A percentile compares a stretch with the other conserved stretches of the same genome.
Conservation (phyloP, 2,797 vertebrate species). For the Petrocephalus schoutedeni region DNA sequence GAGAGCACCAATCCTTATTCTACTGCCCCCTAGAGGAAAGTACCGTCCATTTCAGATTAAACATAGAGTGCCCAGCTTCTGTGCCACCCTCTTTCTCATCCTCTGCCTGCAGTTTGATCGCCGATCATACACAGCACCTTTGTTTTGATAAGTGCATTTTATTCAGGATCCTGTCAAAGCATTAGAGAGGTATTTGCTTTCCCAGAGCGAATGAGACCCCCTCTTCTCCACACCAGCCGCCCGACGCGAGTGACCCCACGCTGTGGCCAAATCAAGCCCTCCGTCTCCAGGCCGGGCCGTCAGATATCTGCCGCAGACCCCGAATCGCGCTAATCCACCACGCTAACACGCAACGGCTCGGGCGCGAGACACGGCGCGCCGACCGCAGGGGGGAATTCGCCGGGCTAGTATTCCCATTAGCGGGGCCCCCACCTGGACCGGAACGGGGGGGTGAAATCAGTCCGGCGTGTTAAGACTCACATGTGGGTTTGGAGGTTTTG, state of each 20-base stretch:
- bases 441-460: not conserved
- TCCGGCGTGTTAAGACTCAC: conserved; percentile 16
- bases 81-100: not conserved
- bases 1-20: not conserved
- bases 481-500: not conserved
- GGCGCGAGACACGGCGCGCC: not conserved
- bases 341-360: conserved; percentile 13
- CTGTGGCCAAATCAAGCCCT: not conserved
- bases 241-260: not conserved
- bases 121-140: not conserved
- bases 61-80: not conserved
- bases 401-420: conserved; percentile 17
- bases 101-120: not conserved
- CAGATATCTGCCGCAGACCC: conserved; percentile 1
- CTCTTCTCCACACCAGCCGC: not conserved
- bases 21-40: conserved; percentile 20
- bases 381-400: not conserved
- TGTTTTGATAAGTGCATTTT: not conserved
- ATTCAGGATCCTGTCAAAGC: conserved; percentile 1
- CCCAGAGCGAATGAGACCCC: not conserved
- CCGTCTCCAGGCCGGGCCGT: conserved; percentile 2
- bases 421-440: conserved; percentile 16
- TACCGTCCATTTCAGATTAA: not conserved
- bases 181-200: not conserved
- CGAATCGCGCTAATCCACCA: conserved; percentile 6